Percentiles rank a stretch among this genome's conserved stretches.
These are phyloP conservation scores for Chrysolina haemoptera DNA, from an alignment of 2,888 invertebrate species.

Conservation along the genomic window DNA sequence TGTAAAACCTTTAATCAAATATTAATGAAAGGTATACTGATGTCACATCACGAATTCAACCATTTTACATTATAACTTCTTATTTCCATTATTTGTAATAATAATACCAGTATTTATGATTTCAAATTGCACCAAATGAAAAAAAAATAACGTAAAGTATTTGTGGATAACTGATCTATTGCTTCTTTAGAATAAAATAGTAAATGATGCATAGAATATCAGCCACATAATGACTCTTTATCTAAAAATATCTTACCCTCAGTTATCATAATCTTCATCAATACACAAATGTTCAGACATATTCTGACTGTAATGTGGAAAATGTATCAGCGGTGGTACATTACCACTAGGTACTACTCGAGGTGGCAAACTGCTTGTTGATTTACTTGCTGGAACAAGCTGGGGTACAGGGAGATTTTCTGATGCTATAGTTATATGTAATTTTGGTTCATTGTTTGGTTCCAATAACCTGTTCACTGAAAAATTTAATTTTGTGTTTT, in stretches of 20 bases:
- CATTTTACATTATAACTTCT: too few relatives aligned
- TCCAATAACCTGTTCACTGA: conserved; percentile 61
- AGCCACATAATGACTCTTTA: not conserved
- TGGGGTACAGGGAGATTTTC: conserved; percentile 56
- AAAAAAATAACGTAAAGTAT: too few relatives aligned
- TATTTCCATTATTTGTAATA: too few relatives aligned
- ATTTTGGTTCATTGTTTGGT: conserved; percentile 51
- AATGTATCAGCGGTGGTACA: conserved; percentile 55
- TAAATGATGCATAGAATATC: too few relatives aligned
- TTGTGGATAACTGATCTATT: too few relatives aligned
- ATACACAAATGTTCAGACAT: conserved; percentile 67
- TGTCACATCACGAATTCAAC: too few relatives aligned
- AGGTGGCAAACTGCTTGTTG: conserved; percentile 47
- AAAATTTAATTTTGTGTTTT: conserved; percentile 59
- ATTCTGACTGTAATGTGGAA: conserved; percentile 62
- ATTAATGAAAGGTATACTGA: too few relatives aligned
- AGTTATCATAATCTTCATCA: conserved; percentile 71
- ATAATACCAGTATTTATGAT: too few relatives aligned
- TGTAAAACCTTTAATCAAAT: too few relatives aligned
- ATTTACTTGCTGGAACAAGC: conserved; percentile 54
- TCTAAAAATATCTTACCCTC: conserved; percentile 40
- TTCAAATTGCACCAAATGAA: too few relatives aligned
- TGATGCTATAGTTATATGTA: conserved; percentile 58
- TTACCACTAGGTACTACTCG: conserved; percentile 42
- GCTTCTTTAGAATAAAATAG: too few relatives aligned